Evolutionary conservation across 2,888 invertebrate species (phyloP).

Genomic region (Mystacides longicornis): DNA sequence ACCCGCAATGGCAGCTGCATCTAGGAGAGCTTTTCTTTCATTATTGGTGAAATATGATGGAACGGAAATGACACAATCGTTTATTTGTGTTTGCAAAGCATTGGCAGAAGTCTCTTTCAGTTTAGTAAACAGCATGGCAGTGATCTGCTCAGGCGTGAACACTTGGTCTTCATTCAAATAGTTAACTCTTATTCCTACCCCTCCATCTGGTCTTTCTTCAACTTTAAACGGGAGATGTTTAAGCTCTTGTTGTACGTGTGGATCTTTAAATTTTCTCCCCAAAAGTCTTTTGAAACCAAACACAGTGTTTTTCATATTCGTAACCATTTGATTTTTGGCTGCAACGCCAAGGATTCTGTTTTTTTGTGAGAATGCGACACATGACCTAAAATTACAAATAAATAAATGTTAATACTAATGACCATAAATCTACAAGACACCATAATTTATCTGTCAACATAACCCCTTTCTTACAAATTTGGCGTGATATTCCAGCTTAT

Average conservation of each 20-base stretch:
- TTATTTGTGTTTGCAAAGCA: constrained; percentile 83
- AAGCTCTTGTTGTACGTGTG: constrained; percentile 77
- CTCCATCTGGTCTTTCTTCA: constrained; percentile 67
- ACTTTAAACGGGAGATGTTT: constrained; percentile 72
- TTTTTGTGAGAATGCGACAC: constrained; percentile 89
- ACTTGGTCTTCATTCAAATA: constrained; percentile 81
- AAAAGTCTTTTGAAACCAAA: constrained; percentile 88
- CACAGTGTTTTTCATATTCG: constrained; percentile 96
- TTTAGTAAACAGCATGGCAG: constrained; percentile 95
- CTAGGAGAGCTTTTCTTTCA: constrained; percentile 84
- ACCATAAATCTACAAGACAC: too few species aligned
- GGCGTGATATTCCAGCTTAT: too few species aligned
- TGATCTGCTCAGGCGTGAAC: constrained; percentile 84
- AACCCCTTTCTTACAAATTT: too few species aligned
- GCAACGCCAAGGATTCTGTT: constrained; percentile 92
- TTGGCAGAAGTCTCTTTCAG: constrained; percentile 83
- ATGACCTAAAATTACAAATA: constrained; percentile 62
- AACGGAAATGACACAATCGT: constrained; percentile 89
- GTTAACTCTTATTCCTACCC: constrained; percentile 79
- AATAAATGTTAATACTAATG: neutral
- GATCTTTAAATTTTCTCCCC: constrained; percentile 85
- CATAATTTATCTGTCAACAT: too few species aligned
- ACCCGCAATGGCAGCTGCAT: constrained; percentile 88
- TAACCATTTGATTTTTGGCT: constrained; percentile 93
- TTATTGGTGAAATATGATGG: constrained; percentile 94